A percentile compares a stretch with the other conserved stretches of the same genome.
Conservation (phyloP, 1,140 invertebrate genomes). For the Doryteuthis pealeii region DNA sequence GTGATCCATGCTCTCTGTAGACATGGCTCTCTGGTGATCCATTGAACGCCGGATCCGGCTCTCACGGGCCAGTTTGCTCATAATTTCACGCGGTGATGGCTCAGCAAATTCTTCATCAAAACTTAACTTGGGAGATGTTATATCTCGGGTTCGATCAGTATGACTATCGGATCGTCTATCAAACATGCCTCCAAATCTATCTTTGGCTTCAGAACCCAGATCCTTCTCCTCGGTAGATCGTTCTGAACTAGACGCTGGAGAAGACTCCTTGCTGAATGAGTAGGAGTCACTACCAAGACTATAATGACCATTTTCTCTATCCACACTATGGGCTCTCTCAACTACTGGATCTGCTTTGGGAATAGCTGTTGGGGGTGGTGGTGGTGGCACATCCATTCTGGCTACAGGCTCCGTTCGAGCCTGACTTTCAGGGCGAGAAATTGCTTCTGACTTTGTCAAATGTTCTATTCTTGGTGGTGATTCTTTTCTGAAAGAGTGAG, state of each 20-base stretch:
- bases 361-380: neutral
- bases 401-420: neutral
- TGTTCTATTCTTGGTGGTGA: neutral
- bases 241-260: conserved; percentile 11
- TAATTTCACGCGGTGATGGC: conserved; percentile 51
- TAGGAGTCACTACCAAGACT: neutral
- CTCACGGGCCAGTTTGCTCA: conserved; percentile 47
- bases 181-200: neutral
- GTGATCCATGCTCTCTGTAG: conserved; percentile 32
- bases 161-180: neutral
- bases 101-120: conserved; percentile 53
- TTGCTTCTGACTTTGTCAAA: too few relatives aligned
- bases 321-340: neutral
- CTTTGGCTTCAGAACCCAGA: neutral
- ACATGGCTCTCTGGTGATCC: conserved; percentile 46
- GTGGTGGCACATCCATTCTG: neutral
- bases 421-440: neutral
- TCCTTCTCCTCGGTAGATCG: neutral
- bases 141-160: neutral
- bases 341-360: neutral
- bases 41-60: conserved; percentile 44
- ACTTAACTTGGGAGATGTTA: neutral
- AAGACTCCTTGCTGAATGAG: conserved; percentile 8
- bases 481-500: conserved; percentile 1
- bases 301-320: conserved; percentile 7